Evolutionary conservation across 2,113 vertebrate genomes (phyloP), one percentile per base, ranked within the genome.

Genomic region (Oreotragus oreotragus): DNA sequence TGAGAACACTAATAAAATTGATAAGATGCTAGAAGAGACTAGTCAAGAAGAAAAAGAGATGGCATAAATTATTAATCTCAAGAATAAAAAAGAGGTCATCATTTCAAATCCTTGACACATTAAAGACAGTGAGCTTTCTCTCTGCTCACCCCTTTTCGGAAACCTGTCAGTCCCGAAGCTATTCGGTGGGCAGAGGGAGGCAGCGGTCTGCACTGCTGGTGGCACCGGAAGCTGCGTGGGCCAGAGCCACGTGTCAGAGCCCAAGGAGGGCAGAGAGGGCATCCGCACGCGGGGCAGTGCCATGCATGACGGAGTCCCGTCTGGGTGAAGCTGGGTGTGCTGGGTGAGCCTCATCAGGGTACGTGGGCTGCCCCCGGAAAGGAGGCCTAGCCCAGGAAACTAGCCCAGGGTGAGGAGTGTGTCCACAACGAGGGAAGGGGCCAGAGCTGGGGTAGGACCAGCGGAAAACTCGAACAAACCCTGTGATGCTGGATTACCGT

Each of bases 1-100:
- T 80, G n/a, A 86, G 88, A 92, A 97, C 21, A 73, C 13, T 17
- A 58, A 89, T 86, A 77, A 77, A 94, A 90, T 45, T 45, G 62
- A 47, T 49, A 89, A 89, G 58, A 21, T 66, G 36, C 45, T 70
- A 5, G 43, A 70, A 84, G 12, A 84, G 28, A 79, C 11, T 43
- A 60, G 27, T 84, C 23, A 79, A n/a, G 76, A 58, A 89, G 21
- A 62, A 76, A 55, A 28, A 93, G 81, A 90, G 25, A 47, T 6
- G 47, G 12, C 7, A 49, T 90, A 66, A 88, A 55, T 73, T 96
- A 91, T 57, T 91, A 91, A 36, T 39, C 19, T 23, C 43, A 79
- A 62, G 25, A 97, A 36, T 91, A 57, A 39, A 87, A 95, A 36
- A 30, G 19, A 95, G 7, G 19, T 39, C 28, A 58, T 36, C 36